phyloP scores from a whole-genome alignment of 2,888 invertebrate genomes.

The Lingula anatina region DNA sequence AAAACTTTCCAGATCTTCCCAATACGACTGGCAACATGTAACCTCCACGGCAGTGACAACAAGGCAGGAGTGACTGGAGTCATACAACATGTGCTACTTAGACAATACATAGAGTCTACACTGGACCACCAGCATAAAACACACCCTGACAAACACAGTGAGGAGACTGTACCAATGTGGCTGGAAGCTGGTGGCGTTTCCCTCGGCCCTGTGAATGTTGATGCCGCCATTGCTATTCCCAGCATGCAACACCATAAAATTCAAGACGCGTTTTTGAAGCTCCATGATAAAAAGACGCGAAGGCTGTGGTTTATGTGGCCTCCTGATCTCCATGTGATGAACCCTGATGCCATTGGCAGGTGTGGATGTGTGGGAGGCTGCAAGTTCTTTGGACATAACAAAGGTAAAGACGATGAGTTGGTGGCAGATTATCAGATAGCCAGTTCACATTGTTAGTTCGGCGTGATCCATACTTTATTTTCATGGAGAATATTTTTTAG shows the following conservation, averaged over 20 bases:
- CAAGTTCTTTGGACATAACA: constrained; percentile 87
- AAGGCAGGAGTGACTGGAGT: constrained; percentile 84
- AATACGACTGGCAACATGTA: constrained; percentile 82
- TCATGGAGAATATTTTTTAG: too few relatives aligned
- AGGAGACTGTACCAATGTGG: constrained; percentile 59
- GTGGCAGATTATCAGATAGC: too few relatives aligned
- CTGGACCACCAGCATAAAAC: constrained; percentile 21
- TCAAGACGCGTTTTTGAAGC: constrained; percentile 53
- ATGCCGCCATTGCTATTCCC: constrained; percentile 70
- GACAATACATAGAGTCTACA: constrained; percentile 63
- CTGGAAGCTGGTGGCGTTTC: constrained; percentile 85
- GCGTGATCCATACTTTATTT: too few relatives aligned
- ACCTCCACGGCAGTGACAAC: constrained; percentile 88
- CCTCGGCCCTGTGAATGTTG: constrained; percentile 83
- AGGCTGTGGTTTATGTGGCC: constrained; percentile 95
- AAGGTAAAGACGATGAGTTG: constrained; percentile 83
- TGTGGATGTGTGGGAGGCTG: constrained; percentile 97
- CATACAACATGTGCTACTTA: constrained; percentile 67
- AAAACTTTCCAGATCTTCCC: constrained; percentile 72
- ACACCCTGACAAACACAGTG: constrained; percentile 22
- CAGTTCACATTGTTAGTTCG: too few relatives aligned
- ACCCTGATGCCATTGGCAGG: constrained; percentile 53
- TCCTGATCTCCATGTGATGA: constrained; percentile 52
- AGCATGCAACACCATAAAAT: constrained; percentile 35
- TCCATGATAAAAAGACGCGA: constrained; percentile 72